Base-by-base conservation (phyloP, 2,113 vertebrate species). In the Notiomystis cincta region DNA sequence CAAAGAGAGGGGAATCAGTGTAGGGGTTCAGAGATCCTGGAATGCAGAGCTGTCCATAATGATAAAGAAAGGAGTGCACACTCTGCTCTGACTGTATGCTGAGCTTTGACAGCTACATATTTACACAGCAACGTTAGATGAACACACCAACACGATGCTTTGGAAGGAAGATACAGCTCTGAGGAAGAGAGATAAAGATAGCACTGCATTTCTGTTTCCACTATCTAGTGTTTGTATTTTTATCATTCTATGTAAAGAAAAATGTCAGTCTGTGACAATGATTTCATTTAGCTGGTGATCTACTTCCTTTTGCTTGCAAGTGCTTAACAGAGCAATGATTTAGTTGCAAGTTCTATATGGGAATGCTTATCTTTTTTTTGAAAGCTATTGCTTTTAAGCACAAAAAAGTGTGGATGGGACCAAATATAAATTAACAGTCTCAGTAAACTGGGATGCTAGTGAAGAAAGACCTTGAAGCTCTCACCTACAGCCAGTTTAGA, bases 211-310 rank as follows among this genome's bases (percentile, higher is more conserved):
- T 86, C 80, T 93, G 53, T 76, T 92, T 90, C 89, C 54, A 42
- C 84, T 90, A 81, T 88, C 80, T 92, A 67, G 17, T 89, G 35
- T 90, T 92, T 90, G n/a, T 70, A 82, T 94, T 95, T 94, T 94
- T 94, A 90, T 89, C 88, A 47, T 87, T 78, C 61, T 28, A 20
- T 53, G 73, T 73, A 67, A 89, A 92, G 69, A 84, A 96, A 91
- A 91, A 91, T 25, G 33, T 66, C 60, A 65, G 51, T 67, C 37
- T 78, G 40, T 48, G 57, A 73, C 84, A 91, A 77, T 33, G 9
- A 83, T 87, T 90, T 92, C 15, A 71, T 92, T 96, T 95, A 72
- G 67, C 44, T 84, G 76, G 75, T 83, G 80, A 83, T 90, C 56
- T 77, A 58, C 84, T 90, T 95, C 40, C 65, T 82, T 89, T 95